Evolutionary conservation across 2,888 invertebrate genomes (phyloP), one percentile per base, ranked within the genome.

Genomic region (Hermaeophaga mercurialis): DNA sequence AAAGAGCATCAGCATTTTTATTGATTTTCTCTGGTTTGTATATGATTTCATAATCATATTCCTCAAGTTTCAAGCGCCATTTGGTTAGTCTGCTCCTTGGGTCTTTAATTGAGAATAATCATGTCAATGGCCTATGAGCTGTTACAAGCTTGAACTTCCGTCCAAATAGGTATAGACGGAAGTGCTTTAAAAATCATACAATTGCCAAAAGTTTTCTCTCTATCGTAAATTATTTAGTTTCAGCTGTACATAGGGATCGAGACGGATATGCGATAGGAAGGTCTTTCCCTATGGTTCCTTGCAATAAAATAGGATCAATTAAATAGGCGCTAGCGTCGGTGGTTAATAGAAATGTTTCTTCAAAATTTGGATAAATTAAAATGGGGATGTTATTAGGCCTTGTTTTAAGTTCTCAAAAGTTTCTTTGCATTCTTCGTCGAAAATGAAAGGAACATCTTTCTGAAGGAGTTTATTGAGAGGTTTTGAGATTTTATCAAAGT

Each of bases 141-240:
- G 70, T 76, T 3, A 70, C 15, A 8, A 78, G 67, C 5, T 24
- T 63, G 49, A 77, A 77, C 57, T 71, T 64, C 12, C 65, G 61
- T 11, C 75, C 76, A 52, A 67, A 74, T 2, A 77, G 45, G 9
- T 36, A 36, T 5, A 52, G 76, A 77, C 6, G 36, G 8, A 36
- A 36, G 17, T 36, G 36, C 17, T 36, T 36, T 3, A 36, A 7
- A 17, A 15, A 6, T 70, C 71, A 75, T 2, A 77, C 64, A 7
- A 78, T 73, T 0, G 73, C 71, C 41, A 77, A 47, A 1, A 75
- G 53, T 66, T 77, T 75, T 38, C 66, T 67, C 63, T 78, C 75
- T 1, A 64, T 75, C 0, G 74, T 73, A 1, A 62, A 62, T 54
- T 77, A 77, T 39, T 74, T 76, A 4, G 22, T 26, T 67, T 75